Evolutionary conservation across 2,888 invertebrate genomes (phyloP).

Genomic region (Pandemis heparana): DNA sequence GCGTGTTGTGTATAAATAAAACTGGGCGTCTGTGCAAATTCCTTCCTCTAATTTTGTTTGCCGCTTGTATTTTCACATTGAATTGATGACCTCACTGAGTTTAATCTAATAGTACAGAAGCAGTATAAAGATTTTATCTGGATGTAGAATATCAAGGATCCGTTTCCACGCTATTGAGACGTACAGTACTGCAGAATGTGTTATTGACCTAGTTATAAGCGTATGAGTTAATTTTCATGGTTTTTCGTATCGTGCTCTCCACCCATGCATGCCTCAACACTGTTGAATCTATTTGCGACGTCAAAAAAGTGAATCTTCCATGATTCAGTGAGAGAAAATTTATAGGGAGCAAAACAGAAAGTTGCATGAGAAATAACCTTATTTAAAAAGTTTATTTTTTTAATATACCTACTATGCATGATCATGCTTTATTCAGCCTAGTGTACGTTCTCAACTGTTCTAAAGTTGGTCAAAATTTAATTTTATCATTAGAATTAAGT

Average conservation of each 20-base stretch:
- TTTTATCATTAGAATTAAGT: not conserved
- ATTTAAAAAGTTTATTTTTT: not conserved
- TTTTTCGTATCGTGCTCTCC: constrained; percentile 27
- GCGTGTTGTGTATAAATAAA: constrained; percentile 20
- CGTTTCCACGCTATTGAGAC: constrained; percentile 8
- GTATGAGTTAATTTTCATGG: constrained; percentile 34
- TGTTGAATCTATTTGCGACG: constrained; percentile 37
- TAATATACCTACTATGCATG: not conserved
- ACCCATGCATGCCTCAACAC: constrained; percentile 33
- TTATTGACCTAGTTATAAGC: constrained; percentile 48
- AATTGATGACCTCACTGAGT: constrained; percentile 67
- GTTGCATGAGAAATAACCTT: constrained; percentile 17
- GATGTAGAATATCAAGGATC: constrained; percentile 15
- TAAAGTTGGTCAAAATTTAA: not conserved
- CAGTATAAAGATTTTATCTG: constrained; percentile 16
- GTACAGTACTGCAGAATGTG: constrained; percentile 30
- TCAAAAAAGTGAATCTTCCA: constrained; percentile 10
- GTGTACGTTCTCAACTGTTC: not conserved
- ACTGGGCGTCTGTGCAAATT: constrained; percentile 23
- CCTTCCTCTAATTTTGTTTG: constrained; percentile 30
- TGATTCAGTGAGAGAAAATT: constrained; percentile 1
- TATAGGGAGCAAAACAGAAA: not conserved
- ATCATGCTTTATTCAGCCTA: not conserved
- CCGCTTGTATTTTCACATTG: constrained; percentile 42
- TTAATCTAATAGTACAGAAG: constrained; percentile 43